Conservation (phyloP, 2,888 invertebrate genomes). For the Acleris sparsana region DNA sequence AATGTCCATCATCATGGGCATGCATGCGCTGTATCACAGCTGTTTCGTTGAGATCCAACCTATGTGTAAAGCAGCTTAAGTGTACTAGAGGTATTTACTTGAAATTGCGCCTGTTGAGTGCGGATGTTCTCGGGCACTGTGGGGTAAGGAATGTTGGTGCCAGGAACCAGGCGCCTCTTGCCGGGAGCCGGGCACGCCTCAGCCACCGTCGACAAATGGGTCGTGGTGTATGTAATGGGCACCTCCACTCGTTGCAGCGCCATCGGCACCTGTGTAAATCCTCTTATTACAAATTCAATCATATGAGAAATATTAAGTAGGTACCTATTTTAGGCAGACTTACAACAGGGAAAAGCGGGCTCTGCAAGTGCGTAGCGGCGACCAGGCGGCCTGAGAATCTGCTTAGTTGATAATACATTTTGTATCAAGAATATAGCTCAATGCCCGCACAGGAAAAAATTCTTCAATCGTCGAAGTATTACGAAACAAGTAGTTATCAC, state of each 20-base stretch:
- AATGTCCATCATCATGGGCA: too few species aligned
- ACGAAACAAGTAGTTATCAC: conserved; percentile 66
- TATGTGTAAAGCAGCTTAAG: too few species aligned
- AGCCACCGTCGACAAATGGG: conserved; percentile 70
- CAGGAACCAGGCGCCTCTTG: conserved; percentile 64
- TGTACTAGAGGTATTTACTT: conserved; percentile 53
- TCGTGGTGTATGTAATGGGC: conserved; percentile 70
- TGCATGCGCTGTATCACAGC: too few species aligned
- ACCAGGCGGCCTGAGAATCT: conserved; percentile 73
- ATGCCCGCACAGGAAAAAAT: conserved; percentile 28
- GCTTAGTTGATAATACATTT: conserved; percentile 79
- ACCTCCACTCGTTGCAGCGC: conserved; percentile 75
- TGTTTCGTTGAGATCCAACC: too few species aligned
- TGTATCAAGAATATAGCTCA: conserved; percentile 39
- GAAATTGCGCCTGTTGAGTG: conserved; percentile 67
- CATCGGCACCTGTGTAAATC: conserved; percentile 63
- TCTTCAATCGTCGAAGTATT: conserved; percentile 36
- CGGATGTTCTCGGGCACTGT: conserved; percentile 64
- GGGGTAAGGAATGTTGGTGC: conserved; percentile 71
- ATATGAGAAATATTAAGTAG: conserved; percentile 22
- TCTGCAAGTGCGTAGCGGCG: conserved; percentile 67
- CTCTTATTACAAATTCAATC: conserved; percentile 23
- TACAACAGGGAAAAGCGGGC: conserved; percentile 77
- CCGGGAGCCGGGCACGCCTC: conserved; percentile 64
- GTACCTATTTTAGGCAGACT: conserved; percentile 44